phyloP scores from a whole-genome alignment of 2,797 vertebrate genomes.

The Thunnus albacares region DNA sequence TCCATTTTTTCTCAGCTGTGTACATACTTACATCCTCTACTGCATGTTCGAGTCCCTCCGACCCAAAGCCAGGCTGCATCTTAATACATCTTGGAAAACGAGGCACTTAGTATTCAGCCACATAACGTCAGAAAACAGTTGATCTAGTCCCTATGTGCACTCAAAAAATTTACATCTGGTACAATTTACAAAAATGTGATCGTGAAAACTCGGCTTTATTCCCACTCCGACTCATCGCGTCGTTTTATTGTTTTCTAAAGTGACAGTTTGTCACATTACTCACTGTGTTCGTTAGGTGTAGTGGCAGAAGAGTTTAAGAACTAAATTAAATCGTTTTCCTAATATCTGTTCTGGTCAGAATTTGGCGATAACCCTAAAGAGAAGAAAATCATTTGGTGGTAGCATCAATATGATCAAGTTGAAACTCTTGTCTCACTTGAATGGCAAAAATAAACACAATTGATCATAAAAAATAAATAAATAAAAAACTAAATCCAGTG shows the following conservation, averaged over 20 bases:
- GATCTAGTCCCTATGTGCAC: slow-evolving; percentile 80
- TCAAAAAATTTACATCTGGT: slow-evolving; percentile 72
- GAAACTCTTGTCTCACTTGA: slow-evolving; percentile 22
- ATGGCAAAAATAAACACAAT: slow-evolving; percentile 35
- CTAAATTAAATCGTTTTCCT: slow-evolving; percentile 29
- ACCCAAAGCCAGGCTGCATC: slow-evolving; percentile 77
- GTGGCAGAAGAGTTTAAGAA: slow-evolving; percentile 32
- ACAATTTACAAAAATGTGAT: slow-evolving; percentile 82
- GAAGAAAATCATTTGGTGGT: slow-evolving; percentile 32
- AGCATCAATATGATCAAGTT: slow-evolving; percentile 41
- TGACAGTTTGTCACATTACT: neutral
- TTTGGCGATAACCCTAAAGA: neutral
- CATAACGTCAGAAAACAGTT: slow-evolving; percentile 81
- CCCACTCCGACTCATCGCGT: neutral
- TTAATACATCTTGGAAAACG: slow-evolving; percentile 87
- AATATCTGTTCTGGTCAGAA: slow-evolving; percentile 30
- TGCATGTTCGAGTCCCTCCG: slow-evolving; percentile 44
- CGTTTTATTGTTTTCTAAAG: slow-evolving; percentile 5
- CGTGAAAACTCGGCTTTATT: slow-evolving; percentile 56
- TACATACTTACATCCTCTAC: slow-evolving; percentile 37
- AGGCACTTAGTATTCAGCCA: slow-evolving; percentile 97
- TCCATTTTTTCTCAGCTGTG: slow-evolving; percentile 32
- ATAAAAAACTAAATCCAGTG: slow-evolving; percentile 29
- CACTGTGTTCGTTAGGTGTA: slow-evolving; percentile 19
- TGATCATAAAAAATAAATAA: slow-evolving; percentile 25